Conservation (phyloP, 2,113 vertebrate genomes). For the Pedionomus torquatus region DNA sequence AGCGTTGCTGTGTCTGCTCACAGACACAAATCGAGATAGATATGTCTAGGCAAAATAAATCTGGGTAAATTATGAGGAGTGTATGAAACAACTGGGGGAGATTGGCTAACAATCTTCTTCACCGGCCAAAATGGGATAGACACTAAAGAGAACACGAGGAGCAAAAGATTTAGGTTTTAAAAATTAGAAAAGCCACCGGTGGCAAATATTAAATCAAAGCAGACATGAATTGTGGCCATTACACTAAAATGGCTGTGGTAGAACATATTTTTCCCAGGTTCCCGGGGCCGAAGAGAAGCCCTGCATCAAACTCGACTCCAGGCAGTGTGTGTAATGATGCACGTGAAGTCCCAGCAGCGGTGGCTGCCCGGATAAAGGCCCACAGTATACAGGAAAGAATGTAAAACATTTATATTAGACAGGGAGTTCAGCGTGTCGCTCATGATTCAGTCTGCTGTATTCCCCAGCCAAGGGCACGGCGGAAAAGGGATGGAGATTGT, state of each 20-base stretch:
- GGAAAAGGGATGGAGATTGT: slow-evolving; percentile 49
- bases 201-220: neutral
- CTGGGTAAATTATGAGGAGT: neutral
- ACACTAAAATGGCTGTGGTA: neutral
- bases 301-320: neutral
- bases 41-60: slow-evolving; percentile 15
- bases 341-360: slow-evolving; percentile 48
- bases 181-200: neutral
- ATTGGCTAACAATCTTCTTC: neutral
- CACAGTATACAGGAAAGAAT: slow-evolving; percentile 37
- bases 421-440: slow-evolving; percentile 40
- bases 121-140: neutral
- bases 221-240: neutral
- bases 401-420: slow-evolving; percentile 57
- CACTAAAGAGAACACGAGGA: neutral
- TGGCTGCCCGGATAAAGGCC: slow-evolving; percentile 21
- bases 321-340: slow-evolving; percentile 15
- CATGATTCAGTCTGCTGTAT: slow-evolving; percentile 26
- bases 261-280: neutral
- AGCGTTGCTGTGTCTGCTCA: neutral
- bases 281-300: slow-evolving; percentile 22
- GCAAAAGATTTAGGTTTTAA: neutral
- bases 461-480: slow-evolving; percentile 27
- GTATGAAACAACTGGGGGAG: neutral
- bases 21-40: neutral